Evolutionary conservation across 2,888 invertebrate genomes (phyloP).

Genomic region (Nipponacmea schrenckii): DNA sequence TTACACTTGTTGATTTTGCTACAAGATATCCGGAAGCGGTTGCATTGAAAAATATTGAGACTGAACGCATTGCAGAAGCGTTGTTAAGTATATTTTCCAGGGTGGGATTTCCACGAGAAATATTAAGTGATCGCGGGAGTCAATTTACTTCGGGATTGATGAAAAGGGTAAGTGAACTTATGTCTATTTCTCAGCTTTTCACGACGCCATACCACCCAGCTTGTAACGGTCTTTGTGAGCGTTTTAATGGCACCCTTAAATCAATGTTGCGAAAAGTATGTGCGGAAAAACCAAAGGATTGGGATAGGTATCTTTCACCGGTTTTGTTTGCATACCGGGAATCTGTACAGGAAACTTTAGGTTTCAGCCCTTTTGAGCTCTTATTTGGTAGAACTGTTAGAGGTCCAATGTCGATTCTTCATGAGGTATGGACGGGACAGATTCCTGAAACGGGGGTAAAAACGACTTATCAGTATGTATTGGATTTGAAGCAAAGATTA

Average conservation of each 20-base stretch:
- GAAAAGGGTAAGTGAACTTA: conserved; percentile 17
- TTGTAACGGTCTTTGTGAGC: conserved; percentile 33
- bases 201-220: conserved; percentile 37
- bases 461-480: conserved; percentile 35
- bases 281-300: conserved; percentile 29
- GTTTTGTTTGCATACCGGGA: conserved; percentile 19
- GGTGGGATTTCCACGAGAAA: conserved; percentile 26
- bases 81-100: conserved; percentile 23
- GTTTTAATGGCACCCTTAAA: conserved; percentile 26
- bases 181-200: conserved; percentile 20
- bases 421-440: conserved; percentile 21
- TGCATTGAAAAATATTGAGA: conserved; percentile 17
- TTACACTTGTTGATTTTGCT: conserved; percentile 22
- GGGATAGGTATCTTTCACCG: conserved; percentile 36
- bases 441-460: conserved; percentile 17
- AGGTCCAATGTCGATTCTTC: conserved; percentile 19
- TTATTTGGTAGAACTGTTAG: conserved; percentile 28
- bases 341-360: conserved; percentile 6
- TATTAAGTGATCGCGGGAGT: conserved; percentile 4
- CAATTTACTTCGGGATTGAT: conserved; percentile 16
- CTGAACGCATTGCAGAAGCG: conserved; percentile 22
- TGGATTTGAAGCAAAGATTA: conserved; percentile 25
- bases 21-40: conserved; percentile 26
- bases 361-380: conserved; percentile 35
- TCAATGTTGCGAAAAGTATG: conserved; percentile 34